Evolutionary conservation across 1,140 invertebrate species (phyloP).

Genomic region (Psix sp.): DNA sequence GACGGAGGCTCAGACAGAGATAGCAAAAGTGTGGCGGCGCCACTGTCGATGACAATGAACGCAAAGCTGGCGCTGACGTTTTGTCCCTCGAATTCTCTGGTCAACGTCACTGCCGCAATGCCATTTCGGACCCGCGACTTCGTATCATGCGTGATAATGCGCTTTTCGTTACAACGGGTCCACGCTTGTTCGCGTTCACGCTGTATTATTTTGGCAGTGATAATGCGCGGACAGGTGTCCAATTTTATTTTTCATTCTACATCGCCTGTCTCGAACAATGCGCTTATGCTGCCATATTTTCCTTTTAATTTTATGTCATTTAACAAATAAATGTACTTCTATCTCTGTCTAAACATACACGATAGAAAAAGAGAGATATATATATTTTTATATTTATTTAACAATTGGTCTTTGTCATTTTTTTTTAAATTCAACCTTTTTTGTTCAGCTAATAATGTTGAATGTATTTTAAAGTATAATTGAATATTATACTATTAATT

Average conservation of each 20-base stretch:
- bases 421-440: slow-evolving; percentile 1
- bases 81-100: slow-evolving; percentile 67
- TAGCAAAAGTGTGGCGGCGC: slow-evolving; percentile 19
- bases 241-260: slow-evolving; percentile 43
- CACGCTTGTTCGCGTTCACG: slow-evolving; percentile 34
- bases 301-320: no score
- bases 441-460: no score
- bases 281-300: no score
- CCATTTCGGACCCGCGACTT: slow-evolving; percentile 28
- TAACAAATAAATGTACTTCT: no score
- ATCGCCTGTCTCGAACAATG: no score
- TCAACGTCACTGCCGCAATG: slow-evolving; percentile 62
- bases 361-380: no score
- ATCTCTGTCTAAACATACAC: no score
- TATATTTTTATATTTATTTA: slow-evolving; percentile 14
- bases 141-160: slow-evolving; percentile 33
- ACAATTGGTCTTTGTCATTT: no score
- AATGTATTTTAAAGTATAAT: no score
- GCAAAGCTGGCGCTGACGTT: slow-evolving; percentile 60
- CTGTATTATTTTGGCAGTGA: slow-evolving; percentile 20
- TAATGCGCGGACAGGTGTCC: slow-evolving; percentile 29
- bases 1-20: not conserved
- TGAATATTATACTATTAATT: no score
- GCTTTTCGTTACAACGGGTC: slow-evolving; percentile 28
- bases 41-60: slow-evolving; percentile 41